Evolutionary conservation across 2,113 vertebrate genomes (phyloP), one percentile per base, ranked within the genome.

Genomic region (Aegithalos caudatus): DNA sequence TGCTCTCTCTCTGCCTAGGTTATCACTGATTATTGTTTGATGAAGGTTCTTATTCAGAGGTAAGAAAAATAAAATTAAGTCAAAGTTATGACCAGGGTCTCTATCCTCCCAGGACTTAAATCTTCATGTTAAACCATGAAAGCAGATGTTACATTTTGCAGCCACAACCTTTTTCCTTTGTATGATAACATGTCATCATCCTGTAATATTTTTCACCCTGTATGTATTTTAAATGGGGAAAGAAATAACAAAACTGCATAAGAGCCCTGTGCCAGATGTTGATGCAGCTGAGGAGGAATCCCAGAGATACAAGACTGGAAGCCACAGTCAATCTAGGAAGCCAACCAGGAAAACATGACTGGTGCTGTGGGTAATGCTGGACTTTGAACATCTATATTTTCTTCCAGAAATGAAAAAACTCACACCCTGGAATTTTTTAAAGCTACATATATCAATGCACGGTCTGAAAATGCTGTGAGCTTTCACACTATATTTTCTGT

Each of bases 281-380:
- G 86, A 93, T 60, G 84, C 61, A 91, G 48, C 18, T 76, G 48
- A 93, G 92, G 67, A 93, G 14, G 88, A 95, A 94, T 94, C 90
- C 76, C 79, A 78, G 31, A 95, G 64, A 74, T 74, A 86, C 5
- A 18, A 91, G 45, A 86, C 47, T 94, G 38, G 35, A 96, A 96
- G 64, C 85, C 71, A 86, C 81, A 73, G 62, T 80, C 73, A 57
- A 48, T 80, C 58, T 47, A 95, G 56, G 56, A 95, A 88, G 60
- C 67, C 92, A 88, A 42, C 44, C 44, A 93, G 95, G 96, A 97
- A 96, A 94, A 84, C 67, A 74, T 86, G 82, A 96, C 64, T 66
- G 77, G 40, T 53, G 64, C 60, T 88, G 64, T 74, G 86, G 86
- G 37, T 95, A 92, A 79, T 35, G 22, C 1, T 83, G 67, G 47